These are phyloP conservation scores for Meloidogyne exigua DNA, from an alignment of 1,140 invertebrate genomes.

Conservation along the genomic window DNA sequence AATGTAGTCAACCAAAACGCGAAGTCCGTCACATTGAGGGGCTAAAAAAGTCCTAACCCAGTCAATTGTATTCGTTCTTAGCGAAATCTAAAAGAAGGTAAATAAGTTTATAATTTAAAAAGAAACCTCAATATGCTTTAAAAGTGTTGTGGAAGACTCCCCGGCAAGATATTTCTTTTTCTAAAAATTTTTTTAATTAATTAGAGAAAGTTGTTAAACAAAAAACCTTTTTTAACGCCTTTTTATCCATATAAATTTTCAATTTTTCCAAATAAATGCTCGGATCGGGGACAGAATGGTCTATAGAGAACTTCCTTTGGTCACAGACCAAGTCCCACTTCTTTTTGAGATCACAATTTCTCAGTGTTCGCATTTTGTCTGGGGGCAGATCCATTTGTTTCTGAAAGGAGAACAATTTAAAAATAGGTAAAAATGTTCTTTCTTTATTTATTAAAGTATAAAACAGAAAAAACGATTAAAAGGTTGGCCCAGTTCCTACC, in stretches of 20 bases:
- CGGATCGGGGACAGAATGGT: constrained; percentile 42
- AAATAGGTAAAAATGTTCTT: constrained; percentile 10
- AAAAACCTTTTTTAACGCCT: constrained; percentile 53
- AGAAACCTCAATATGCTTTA: constrained; percentile 72
- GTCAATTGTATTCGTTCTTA: constrained; percentile 97
- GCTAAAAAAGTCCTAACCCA: constrained; percentile 97
- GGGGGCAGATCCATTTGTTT: constrained; percentile 97
- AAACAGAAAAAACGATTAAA: no score
- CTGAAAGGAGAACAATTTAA: constrained; percentile 71
- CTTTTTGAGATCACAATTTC: constrained; percentile 93
- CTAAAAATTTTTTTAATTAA: constrained; percentile 63
- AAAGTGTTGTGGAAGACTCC: constrained; percentile 93
- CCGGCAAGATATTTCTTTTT: constrained; percentile 87
- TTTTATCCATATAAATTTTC: constrained; percentile 52
- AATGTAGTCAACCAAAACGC: constrained; percentile 90
- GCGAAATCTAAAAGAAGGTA: constrained; percentile 82
- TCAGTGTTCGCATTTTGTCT: constrained; percentile 93
- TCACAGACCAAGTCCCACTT: constrained; percentile 99
- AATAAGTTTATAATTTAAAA: neutral
- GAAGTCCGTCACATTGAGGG: constrained; percentile 89
- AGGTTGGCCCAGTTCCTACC: no score
- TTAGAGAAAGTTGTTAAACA: no score
- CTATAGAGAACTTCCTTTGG: constrained; percentile 72
- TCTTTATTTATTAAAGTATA: no score
- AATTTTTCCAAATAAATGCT: constrained; percentile 62